Evolutionary conservation across 2,797 vertebrate genomes (phyloP).

Genomic region (Macrochelys suwanniensis): DNA sequence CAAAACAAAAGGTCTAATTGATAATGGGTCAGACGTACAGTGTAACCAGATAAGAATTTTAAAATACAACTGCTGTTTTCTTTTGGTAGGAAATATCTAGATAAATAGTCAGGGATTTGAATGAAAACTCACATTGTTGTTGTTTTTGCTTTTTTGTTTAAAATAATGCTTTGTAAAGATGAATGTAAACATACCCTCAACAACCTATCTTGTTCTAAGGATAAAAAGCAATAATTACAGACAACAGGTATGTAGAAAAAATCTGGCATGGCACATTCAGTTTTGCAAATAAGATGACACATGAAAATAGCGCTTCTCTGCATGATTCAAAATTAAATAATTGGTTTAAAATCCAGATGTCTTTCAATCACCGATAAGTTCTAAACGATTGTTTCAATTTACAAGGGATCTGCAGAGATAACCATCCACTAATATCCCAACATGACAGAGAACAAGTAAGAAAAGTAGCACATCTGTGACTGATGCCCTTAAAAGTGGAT

Average conservation of each 20-base stretch:
- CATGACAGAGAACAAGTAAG: constrained; percentile 53
- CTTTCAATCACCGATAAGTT: constrained; percentile 55
- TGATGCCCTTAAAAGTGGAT: constrained; percentile 48
- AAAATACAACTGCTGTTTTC: neutral
- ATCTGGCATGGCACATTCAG: neutral
- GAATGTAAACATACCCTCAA: neutral
- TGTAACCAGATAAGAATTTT: neutral
- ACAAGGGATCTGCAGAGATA: constrained; percentile 47
- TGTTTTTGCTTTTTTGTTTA: neutral
- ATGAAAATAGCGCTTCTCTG: constrained; percentile 47
- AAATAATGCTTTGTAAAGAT: neutral
- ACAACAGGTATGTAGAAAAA: constrained; percentile 1
- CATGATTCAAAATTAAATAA: constrained; percentile 41
- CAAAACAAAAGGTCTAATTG: neutral
- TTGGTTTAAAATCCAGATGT: constrained; percentile 32
- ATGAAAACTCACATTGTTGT: neutral
- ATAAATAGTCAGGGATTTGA: neutral
- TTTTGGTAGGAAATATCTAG: neutral
- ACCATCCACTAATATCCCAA: constrained; percentile 46
- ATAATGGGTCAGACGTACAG: neutral
- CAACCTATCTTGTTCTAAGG: neutral
- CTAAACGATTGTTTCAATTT: constrained; percentile 60
- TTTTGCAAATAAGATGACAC: constrained; percentile 20
- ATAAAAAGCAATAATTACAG: neutral
- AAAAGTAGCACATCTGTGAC: constrained; percentile 41